Evolutionary conservation across 2,797 vertebrate genomes (phyloP), one percentile per base, ranked within the genome.

Genomic region (Crocodylus rhombifer): DNA sequence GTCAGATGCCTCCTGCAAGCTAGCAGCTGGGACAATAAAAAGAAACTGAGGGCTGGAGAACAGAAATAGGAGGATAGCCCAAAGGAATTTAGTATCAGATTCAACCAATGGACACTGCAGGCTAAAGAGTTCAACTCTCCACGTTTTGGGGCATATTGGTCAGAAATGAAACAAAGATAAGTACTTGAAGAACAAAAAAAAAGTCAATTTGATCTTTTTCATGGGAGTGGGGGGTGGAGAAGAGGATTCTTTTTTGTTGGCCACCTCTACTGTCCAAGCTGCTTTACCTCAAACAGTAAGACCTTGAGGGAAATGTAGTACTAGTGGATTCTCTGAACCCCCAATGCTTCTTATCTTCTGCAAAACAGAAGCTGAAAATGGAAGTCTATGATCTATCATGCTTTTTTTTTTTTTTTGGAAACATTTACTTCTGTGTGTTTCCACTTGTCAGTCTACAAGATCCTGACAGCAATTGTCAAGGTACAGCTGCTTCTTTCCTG

Each of bases 341-440:
- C 33, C 42, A 36, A 5, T 88, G n/a, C 21, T 5, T 64, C 18
- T 3, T 17, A 11, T 0, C 0, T 79, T 74, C 23, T 65, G 20
- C 93, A 91, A 92, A 92, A 30, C 11, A 60, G 56, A 90, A 62
- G 16, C 5, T 69, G 23, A 4, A 28, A 81, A 83, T 56, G 6
- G 25, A 2, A 63, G 65, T 73, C 71, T 10, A 6, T 21, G 18
- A 42, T 64, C 33, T 58, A 30, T 12, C 58, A 84, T 16, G 1
- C 5, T 30, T 51, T 10, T 51, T 51, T 8, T 42, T 42, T 42
- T 42, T 51, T 36, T 84, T 58, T 82, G 88, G 15, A 28, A 88
- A 69, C 1, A 58, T 64, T 74, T 2, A 30, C 0, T 8, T 2
- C 33, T 17, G 56, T 0, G 51, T 15, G 69, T 60, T 76, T 89